phyloP scores from a whole-genome alignment of 2,888 invertebrate species.

The Caenorhabditis sp. region DNA sequence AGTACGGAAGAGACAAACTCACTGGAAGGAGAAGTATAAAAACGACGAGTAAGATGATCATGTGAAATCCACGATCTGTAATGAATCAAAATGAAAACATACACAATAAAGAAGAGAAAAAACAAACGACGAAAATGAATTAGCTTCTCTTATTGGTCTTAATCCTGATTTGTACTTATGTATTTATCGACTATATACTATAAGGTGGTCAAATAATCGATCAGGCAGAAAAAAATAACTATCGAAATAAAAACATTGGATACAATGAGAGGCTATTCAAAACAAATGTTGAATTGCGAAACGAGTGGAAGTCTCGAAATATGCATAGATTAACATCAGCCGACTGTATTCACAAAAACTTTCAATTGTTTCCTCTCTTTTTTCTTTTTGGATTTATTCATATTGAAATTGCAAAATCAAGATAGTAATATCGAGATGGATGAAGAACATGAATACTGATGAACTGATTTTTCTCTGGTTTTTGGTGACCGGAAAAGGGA shows the following conservation, averaged over 20 bases:
- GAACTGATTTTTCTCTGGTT: background rate
- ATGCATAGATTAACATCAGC: slow-evolving; percentile 40
- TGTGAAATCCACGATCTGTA: background rate
- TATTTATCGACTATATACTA: background rate
- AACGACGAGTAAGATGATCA: background rate
- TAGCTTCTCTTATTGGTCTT: background rate
- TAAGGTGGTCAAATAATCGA: background rate
- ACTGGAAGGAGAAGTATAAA: background rate
- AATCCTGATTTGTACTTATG: background rate
- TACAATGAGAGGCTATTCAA: background rate
- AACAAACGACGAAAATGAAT: background rate
- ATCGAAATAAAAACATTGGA: slow-evolving; percentile 6
- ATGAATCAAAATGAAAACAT: background rate
- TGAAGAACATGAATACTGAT: background rate
- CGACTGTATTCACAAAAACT: slow-evolving; percentile 22
- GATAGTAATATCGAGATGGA: background rate
- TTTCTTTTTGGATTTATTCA: background rate
- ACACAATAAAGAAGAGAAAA: background rate
- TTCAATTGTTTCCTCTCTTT: slow-evolving; percentile 1
- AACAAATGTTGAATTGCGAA: slow-evolving; percentile 7
- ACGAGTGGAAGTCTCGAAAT: slow-evolving; percentile 38
- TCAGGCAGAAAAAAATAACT: background rate
- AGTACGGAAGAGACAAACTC: background rate
- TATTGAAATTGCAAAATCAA: background rate
- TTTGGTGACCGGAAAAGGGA: background rate